These are phyloP conservation scores for Tromatobia lineatoria DNA, from an alignment of 2,888 invertebrate genomes.

Conservation along the genomic window DNA sequence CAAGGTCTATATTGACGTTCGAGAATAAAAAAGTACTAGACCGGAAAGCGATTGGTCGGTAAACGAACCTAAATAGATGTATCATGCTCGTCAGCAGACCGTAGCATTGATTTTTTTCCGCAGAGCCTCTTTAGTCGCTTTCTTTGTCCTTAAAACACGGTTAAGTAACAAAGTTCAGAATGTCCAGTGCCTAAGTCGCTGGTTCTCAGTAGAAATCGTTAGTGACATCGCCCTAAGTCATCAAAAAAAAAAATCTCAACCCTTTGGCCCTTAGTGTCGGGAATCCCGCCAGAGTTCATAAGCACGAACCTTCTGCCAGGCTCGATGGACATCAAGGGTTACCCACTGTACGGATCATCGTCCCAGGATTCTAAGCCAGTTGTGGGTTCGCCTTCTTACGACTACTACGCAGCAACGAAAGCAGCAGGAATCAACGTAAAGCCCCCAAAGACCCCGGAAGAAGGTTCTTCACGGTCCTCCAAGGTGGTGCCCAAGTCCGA, in stretches of 20 bases:
- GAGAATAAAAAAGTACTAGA: neutral
- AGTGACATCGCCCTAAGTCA: neutral
- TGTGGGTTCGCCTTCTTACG: slow-evolving; percentile 81
- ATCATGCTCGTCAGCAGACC: neutral
- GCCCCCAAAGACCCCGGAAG: slow-evolving; percentile 86
- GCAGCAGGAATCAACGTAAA: slow-evolving; percentile 85
- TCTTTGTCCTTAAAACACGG: neutral
- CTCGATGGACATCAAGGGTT: slow-evolving; percentile 83
- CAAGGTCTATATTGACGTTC: neutral
- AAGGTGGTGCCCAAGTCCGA: slow-evolving; percentile 82
- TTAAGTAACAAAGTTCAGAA: neutral
- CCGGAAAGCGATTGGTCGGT: neutral
- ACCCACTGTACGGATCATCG: slow-evolving; percentile 80
- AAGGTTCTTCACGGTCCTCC: slow-evolving; percentile 75
- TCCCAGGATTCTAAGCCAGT: slow-evolving; percentile 82
- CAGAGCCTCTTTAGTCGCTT: slow-evolving; percentile 36
- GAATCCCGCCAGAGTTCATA: slow-evolving; percentile 84
- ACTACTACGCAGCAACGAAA: slow-evolving; percentile 80
- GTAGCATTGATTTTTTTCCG: slow-evolving; percentile 39
- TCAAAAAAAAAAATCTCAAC: slow-evolving; percentile 22
- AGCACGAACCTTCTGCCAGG: slow-evolving; percentile 82
- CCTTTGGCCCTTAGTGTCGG: slow-evolving; percentile 78
- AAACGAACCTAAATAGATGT: neutral
- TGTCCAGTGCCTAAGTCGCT: neutral
- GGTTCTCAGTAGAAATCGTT: neutral